phyloP scores from a whole-genome alignment of 2,113 vertebrate genomes.

The Tylochromis polylepis region DNA sequence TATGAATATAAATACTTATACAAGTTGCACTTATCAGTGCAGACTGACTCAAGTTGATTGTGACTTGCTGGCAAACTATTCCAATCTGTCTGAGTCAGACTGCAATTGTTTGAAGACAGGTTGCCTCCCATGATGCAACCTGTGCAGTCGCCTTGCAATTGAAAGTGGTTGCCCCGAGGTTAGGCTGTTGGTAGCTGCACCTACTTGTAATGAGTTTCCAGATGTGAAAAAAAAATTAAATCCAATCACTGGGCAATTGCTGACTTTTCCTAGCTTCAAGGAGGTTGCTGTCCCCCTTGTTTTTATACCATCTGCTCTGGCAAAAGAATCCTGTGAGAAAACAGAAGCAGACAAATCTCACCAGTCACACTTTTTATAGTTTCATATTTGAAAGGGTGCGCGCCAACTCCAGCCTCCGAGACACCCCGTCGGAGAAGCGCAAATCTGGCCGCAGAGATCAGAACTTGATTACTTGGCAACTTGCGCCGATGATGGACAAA shows the following conservation, averaged over 20 bases:
- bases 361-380: not conserved
- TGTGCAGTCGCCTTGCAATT: not conserved
- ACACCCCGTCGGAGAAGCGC: not conserved
- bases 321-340: not conserved
- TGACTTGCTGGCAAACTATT: not conserved
- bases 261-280: not conserved
- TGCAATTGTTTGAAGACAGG: not conserved
- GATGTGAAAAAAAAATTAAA: not conserved
- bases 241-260: not conserved
- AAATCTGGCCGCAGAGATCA: not conserved
- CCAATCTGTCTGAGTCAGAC: not conserved
- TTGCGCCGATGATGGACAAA: slow-evolving; percentile 37
- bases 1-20: not conserved
- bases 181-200: not conserved
- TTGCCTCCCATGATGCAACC: not conserved
- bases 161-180: not conserved
- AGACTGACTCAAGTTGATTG: not conserved
- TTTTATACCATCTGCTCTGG: not conserved
- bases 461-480: slow-evolving; percentile 54
- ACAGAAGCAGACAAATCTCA: not conserved
- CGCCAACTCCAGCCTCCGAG: not conserved
- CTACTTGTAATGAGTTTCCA: not conserved
- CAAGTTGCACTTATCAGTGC: not conserved
- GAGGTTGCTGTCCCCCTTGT: not conserved
- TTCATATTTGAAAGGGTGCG: not conserved